Conservation (phyloP, 2,888 invertebrate genomes). For the Hirtodrosophila histrioides region DNA sequence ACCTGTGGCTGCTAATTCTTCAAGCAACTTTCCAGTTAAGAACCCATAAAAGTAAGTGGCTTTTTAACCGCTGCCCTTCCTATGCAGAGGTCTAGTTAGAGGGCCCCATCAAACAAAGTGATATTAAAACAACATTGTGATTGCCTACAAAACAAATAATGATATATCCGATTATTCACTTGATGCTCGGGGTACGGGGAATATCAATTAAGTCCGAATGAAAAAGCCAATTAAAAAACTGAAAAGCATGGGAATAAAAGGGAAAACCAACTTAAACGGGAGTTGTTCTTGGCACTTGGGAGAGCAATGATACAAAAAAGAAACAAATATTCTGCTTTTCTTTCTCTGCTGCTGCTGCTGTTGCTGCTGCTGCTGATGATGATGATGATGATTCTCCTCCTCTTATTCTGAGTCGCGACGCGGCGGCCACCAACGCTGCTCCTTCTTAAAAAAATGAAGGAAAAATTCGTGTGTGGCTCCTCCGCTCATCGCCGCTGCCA, state of each 20-base stretch:
- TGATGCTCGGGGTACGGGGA: too few relatives aligned
- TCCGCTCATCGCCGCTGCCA: constrained; percentile 44
- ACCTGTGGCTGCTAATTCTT: constrained; percentile 59
- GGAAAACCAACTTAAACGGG: constrained; percentile 20
- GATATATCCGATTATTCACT: constrained; percentile 1
- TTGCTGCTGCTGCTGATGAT: neutral
- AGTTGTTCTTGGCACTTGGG: neutral
- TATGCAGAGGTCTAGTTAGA: constrained; percentile 39
- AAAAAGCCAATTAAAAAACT: constrained; percentile 50
- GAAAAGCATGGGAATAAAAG: constrained; percentile 6
- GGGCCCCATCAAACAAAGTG: neutral
- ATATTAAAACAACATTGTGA: constrained; percentile 11
- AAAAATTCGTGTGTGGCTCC: constrained; percentile 68
- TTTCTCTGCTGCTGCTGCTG: neutral
- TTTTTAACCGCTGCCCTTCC: constrained; percentile 51
- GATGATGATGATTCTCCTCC: constrained; percentile 16
- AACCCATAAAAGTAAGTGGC: constrained; percentile 35
- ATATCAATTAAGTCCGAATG: constrained; percentile 60
- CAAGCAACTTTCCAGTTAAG: constrained; percentile 60
- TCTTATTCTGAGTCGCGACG: constrained; percentile 11
- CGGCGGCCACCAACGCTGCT: constrained; percentile 76
- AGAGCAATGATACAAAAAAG: constrained; percentile 13
- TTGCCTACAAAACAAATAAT: constrained; percentile 12
- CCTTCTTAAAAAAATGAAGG: constrained; percentile 14
- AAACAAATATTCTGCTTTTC: constrained; percentile 30